Base-by-base conservation (phyloP, 1,140 invertebrate genomes). In the Drosophila bocqueti region DNA sequence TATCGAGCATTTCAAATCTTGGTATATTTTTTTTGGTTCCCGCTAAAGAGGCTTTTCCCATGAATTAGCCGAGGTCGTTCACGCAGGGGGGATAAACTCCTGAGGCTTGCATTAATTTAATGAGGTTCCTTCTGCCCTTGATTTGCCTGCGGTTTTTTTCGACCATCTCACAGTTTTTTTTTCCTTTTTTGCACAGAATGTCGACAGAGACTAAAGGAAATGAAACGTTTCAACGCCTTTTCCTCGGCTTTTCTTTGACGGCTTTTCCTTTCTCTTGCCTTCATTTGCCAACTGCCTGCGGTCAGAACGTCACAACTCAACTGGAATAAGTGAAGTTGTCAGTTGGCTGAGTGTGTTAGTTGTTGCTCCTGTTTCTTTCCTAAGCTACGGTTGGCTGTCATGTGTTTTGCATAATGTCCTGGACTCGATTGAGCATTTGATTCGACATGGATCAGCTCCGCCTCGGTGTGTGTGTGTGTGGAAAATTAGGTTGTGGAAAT, bases 61-160 rank as follows among this genome's bases (percentile, higher is more conserved):
- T 66, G 68, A 83, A 83, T 83, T 83, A 83, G 57, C 69, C 76
- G 49, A 65, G 60, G 43, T 47, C 9, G 47, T 24, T 43, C 52
- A 31, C 31, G 18, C 29, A 11, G 49, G 26, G 8, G 40, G 42
- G 50, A 66, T 74, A 76, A 85, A 68, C 54, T 73, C 85, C 86
- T 80, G 72, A 85, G 85, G 85, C 85, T 76, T 90, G 85, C 85
- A 90, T 90, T 90, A 90, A 90, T 90, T 90, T 90, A 90, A 90
- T 90, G 85, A 90, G 85, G 69, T 90, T 90, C 57, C 79, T 79
- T 76, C 62, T 81, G 80, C 67, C 78, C 77, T 77, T 77, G 76
- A 63, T 79, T 87, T 87, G 71, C 59, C 43, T 68, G 62, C 55
- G 62, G 73, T 55, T 76, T 60, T 43, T 89, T 87, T 83, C 36